Evolutionary conservation across 2,113 vertebrate species (phyloP).

Genomic region (Prietella phreatophila): DNA sequence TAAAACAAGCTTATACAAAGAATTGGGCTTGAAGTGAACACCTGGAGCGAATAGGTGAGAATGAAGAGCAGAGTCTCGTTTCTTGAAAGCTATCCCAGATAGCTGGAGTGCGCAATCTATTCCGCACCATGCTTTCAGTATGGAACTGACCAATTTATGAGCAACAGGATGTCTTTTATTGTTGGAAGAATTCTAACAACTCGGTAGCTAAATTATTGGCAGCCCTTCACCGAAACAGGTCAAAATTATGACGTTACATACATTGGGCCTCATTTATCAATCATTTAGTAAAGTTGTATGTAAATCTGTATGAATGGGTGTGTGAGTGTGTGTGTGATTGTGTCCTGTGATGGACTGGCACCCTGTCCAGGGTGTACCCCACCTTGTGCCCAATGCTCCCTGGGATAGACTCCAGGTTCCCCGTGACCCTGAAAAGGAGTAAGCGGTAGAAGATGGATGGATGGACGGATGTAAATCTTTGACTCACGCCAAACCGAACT

Average conservation of each 20-base stretch:
- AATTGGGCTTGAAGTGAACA: background rate
- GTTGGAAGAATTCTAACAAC: background rate
- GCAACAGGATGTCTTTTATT: background rate
- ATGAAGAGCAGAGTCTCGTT: background rate
- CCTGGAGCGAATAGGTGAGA: background rate
- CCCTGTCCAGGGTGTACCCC: too few relatives aligned
- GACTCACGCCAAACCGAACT: background rate
- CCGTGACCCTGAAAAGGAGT: too few relatives aligned
- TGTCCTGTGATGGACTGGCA: too few relatives aligned
- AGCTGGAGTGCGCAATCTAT: background rate
- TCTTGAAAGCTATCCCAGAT: background rate
- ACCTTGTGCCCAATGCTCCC: too few relatives aligned
- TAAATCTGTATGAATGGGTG: too few relatives aligned
- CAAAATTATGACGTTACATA: too few relatives aligned
- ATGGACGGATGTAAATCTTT: too few relatives aligned
- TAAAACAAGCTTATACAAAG: background rate
- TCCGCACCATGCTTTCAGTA: background rate
- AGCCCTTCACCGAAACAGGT: background rate
- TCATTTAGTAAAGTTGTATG: background rate
- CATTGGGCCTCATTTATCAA: background rate
- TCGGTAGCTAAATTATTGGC: background rate
- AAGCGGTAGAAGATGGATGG: too few relatives aligned
- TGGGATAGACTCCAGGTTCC: too few relatives aligned
- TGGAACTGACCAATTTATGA: background rate
- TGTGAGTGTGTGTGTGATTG: too few relatives aligned